Evolutionary conservation across 1,140 invertebrate species (phyloP).

Genomic region (Diabrotica undecimpunctata): DNA sequence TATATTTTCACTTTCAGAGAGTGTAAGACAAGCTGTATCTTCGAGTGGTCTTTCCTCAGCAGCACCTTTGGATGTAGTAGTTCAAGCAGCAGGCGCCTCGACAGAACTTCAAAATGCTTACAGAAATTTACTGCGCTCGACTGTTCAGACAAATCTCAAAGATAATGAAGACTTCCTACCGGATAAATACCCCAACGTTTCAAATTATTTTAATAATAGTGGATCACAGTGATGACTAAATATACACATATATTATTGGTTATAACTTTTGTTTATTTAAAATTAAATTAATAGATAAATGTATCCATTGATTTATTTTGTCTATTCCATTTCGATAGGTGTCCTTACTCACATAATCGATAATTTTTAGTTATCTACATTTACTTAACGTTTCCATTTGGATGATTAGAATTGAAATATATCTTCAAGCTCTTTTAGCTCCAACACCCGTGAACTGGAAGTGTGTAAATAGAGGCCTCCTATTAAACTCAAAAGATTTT

Average conservation of each 20-base stretch:
- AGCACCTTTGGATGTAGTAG: conserved; percentile 49
- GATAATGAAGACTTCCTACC: conserved; percentile 52
- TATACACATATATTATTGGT: background rate
- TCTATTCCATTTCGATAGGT: too few relatives aligned
- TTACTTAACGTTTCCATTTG: too few relatives aligned
- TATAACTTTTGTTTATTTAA: background rate
- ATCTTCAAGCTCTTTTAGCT: too few relatives aligned
- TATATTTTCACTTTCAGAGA: conserved; percentile 42
- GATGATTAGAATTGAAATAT: too few relatives aligned
- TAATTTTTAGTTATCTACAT: too few relatives aligned
- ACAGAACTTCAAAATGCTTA: conserved; percentile 49
- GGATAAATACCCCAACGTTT: conserved; percentile 52
- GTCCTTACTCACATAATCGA: too few relatives aligned
- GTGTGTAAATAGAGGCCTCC: too few relatives aligned
- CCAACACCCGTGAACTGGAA: too few relatives aligned
- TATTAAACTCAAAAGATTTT: too few relatives aligned
- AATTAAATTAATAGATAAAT: background rate
- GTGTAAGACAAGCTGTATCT: conserved; percentile 53
- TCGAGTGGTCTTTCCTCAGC: conserved; percentile 49
- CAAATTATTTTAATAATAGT: conserved; percentile 46
- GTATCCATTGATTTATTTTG: too few relatives aligned
- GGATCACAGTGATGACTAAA: conserved; percentile 2
- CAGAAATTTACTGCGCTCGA: conserved; percentile 47
- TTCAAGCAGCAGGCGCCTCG: conserved; percentile 44
- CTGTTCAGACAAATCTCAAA: conserved; percentile 47